Percentiles rank a stretch among this genome's conserved stretches.
Evolutionary conservation across 2,888 invertebrate species (phyloP).

Genomic region (Brachyptera putata): DNA sequence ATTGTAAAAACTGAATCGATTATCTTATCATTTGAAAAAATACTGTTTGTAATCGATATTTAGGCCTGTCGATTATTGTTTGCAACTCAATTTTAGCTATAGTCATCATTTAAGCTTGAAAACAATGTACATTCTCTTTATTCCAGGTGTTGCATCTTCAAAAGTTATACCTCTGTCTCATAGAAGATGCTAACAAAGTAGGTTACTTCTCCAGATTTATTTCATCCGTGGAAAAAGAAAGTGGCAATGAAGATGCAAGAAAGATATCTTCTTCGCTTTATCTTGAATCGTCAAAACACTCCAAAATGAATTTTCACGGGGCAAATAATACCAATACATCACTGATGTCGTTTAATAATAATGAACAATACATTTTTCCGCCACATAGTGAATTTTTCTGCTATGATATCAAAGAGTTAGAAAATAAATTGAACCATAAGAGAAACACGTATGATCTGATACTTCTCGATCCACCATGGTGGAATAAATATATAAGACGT

Average conservation of each 20-base stretch:
- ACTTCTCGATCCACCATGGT: conserved; percentile 93
- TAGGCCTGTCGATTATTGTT: too few relatives aligned
- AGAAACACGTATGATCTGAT: conserved; percentile 64
- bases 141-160: too few relatives aligned
- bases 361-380: conserved; percentile 61
- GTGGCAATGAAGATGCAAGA: conserved; percentile 44
- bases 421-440: not conserved
- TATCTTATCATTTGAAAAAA: too few relatives aligned
- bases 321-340: conserved; percentile 53
- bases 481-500: conserved; percentile 88
- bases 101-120: too few relatives aligned
- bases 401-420: conserved; percentile 55
- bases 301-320: conserved; percentile 47
- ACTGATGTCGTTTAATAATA: conserved; percentile 49
- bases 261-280: conserved; percentile 44
- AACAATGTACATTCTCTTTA: too few relatives aligned
- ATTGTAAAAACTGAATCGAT: too few relatives aligned
- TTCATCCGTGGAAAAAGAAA: conserved; percentile 15
- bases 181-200: too few relatives aligned
- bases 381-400: conserved; percentile 61
- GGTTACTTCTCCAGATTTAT: too few relatives aligned
- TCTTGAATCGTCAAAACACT: conserved; percentile 41
- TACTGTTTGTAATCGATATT: too few relatives aligned
- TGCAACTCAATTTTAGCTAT: too few relatives aligned
- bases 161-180: too few relatives aligned